Evolutionary conservation across 2,113 vertebrate genomes (phyloP).

Genomic region (Lepus timidus): DNA sequence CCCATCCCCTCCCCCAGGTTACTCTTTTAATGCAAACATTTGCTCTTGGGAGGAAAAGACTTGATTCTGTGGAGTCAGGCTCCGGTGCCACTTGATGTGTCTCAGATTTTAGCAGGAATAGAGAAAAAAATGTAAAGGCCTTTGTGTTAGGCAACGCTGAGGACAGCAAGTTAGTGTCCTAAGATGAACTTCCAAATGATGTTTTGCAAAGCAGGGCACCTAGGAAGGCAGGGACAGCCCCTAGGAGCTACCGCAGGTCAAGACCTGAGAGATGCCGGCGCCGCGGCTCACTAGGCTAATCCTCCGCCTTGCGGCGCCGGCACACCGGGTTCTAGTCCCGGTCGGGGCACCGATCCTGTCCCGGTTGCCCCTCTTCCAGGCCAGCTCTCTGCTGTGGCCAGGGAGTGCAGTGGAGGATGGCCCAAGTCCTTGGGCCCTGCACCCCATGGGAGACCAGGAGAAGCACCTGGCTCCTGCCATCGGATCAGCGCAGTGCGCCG

Average conservation of each 20-base stretch:
- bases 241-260: not conserved
- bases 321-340: too few relatives aligned
- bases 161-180: not conserved
- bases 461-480: too few relatives aligned
- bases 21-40: not conserved
- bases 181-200: not conserved
- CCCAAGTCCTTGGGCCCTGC: too few relatives aligned
- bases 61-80: not conserved
- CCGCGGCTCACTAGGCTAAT: too few relatives aligned
- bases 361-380: too few relatives aligned
- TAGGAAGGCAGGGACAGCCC: not conserved
- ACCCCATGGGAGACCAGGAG: too few relatives aligned
- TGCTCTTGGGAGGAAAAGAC: not conserved
- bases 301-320: too few relatives aligned
- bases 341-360: too few relatives aligned
- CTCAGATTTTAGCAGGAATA: not conserved
- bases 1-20: not conserved
- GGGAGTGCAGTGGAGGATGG: too few relatives aligned
- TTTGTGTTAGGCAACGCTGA: not conserved
- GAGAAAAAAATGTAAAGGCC: not conserved
- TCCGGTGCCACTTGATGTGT: not conserved
- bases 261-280: not conserved
- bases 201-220: not conserved
- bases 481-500: too few relatives aligned
- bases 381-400: too few relatives aligned